Evolutionary conservation across 2,113 vertebrate species (phyloP).

Genomic region (Platycercus adscitus): DNA sequence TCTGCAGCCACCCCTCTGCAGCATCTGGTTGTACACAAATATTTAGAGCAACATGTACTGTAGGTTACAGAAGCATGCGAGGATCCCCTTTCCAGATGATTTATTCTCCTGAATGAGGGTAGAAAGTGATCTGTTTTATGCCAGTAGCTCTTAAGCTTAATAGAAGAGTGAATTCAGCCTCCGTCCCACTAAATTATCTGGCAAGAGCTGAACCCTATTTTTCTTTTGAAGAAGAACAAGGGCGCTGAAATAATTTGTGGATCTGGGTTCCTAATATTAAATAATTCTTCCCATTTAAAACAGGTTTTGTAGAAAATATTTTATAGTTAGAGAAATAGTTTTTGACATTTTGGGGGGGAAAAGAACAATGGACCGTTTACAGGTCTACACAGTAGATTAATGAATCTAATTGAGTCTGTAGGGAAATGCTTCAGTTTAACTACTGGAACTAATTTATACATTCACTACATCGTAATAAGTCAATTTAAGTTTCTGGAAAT

Average conservation of each 20-base stretch:
- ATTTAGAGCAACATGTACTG: not conserved
- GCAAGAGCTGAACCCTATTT: conserved; percentile 68
- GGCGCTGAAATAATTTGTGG: conserved; percentile 73
- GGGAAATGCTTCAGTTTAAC: conserved; percentile 97
- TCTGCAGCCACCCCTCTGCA: not conserved
- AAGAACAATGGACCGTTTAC: conserved; percentile 85
- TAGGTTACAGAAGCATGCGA: not conserved
- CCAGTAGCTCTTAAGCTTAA: not conserved
- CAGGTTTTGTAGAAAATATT: conserved; percentile 86
- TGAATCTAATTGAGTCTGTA: conserved; percentile 94
- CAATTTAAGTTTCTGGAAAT: conserved; percentile 92
- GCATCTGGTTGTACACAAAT: not conserved
- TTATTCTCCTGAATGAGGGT: not conserved
- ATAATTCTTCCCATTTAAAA: conserved; percentile 83
- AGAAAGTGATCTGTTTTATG: not conserved
- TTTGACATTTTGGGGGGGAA: conserved; percentile 82
- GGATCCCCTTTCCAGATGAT: not conserved
- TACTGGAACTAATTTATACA: conserved; percentile 98
- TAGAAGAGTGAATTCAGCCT: conserved; percentile 2
- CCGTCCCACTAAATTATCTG: conserved; percentile 61
- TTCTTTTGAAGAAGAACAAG: conserved; percentile 63
- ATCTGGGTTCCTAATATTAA: conserved; percentile 72
- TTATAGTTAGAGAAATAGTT: conserved; percentile 87
- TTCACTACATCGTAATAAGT: conserved; percentile 97
- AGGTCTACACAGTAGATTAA: conserved; percentile 87